Percentiles rank a stretch among this genome's conserved stretches.
Conservation (phyloP, 2,797 vertebrate genomes). For the Manis pentadactyla region DNA sequence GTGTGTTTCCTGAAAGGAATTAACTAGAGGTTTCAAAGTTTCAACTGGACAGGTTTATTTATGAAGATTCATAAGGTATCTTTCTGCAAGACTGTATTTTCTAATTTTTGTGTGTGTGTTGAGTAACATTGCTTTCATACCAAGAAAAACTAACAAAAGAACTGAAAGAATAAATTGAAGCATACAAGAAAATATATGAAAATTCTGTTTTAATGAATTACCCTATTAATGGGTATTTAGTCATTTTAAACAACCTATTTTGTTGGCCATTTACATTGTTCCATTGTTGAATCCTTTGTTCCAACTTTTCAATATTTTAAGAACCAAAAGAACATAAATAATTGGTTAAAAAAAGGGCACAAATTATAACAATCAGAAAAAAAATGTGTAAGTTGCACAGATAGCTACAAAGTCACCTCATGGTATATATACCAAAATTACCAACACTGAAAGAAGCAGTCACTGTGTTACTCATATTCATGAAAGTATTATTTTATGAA, state of each 20-base stretch:
- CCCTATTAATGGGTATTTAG: background rate
- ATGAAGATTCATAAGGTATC: background rate
- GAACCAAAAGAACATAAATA: slow-evolving; percentile 18
- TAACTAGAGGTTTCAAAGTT: slow-evolving; percentile 3
- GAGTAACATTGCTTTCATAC: slow-evolving; percentile 18
- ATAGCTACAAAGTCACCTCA: background rate
- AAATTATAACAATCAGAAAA: background rate
- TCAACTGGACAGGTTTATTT: background rate
- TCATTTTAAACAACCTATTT: background rate
- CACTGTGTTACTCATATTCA: background rate
- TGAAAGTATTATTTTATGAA: background rate
- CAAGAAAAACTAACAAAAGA: background rate
- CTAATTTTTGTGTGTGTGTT: background rate
- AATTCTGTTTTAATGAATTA: slow-evolving; percentile 14
- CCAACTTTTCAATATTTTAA: slow-evolving; percentile 10
- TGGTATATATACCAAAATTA: background rate
- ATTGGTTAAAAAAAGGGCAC: background rate
- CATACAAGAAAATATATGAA: background rate
- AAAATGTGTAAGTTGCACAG: background rate
- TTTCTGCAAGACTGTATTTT: background rate
- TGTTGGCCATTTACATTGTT: background rate
- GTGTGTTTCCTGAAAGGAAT: background rate
- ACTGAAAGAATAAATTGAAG: slow-evolving; percentile 14
- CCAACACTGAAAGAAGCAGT: background rate
- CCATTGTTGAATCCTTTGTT: background rate